Evolutionary conservation across 2,113 vertebrate genomes (phyloP).

Genomic region (Anhinga rufa): DNA sequence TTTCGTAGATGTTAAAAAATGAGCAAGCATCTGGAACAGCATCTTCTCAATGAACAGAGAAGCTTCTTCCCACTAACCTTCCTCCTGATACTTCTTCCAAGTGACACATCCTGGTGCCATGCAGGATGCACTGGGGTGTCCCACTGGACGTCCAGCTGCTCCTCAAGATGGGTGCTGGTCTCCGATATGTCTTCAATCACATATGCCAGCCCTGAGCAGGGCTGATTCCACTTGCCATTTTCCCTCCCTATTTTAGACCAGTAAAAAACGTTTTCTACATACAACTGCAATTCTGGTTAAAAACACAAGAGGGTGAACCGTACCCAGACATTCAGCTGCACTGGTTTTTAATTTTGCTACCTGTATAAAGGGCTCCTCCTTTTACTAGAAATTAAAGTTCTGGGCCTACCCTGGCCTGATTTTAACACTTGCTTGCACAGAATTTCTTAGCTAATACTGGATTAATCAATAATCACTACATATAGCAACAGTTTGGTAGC

Average conservation of each 20-base stretch:
- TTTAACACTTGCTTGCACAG: neutral
- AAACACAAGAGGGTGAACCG: slow-evolving; percentile 37
- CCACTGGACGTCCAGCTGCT: neutral
- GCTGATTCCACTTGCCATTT: neutral
- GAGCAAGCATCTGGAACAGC: neutral
- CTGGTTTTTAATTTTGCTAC: neutral
- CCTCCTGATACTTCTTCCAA: neutral
- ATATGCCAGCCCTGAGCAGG: neutral
- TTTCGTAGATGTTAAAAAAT: neutral
- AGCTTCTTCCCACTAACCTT: neutral
- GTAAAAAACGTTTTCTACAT: neutral
- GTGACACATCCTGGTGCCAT: neutral
- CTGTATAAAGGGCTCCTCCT: neutral
- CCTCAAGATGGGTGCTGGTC: neutral
- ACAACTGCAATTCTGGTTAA: neutral
- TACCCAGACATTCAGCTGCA: neutral
- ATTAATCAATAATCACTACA: neutral
- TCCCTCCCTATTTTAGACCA: neutral
- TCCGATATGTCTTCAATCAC: neutral
- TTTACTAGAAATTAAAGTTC: neutral
- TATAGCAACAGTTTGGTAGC: neutral
- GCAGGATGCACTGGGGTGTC: neutral
- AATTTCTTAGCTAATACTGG: neutral
- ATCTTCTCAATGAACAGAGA: neutral
- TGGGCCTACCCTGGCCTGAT: neutral